Evolutionary conservation across 2,113 vertebrate species (phyloP).

Genomic region (Hippocampus comes): DNA sequence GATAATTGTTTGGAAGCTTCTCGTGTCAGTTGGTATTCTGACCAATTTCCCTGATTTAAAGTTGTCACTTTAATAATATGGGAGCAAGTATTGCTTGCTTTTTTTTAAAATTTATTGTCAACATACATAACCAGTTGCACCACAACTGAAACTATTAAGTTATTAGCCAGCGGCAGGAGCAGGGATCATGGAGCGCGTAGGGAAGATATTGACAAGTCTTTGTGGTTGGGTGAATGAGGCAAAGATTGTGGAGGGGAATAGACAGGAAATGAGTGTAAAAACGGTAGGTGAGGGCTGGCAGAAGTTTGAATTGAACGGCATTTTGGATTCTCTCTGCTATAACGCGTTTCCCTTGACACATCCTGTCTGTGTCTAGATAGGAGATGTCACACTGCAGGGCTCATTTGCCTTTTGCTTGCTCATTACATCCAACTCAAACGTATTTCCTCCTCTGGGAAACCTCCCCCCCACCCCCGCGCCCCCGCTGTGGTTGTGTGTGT

Average conservation of each 20-base stretch:
- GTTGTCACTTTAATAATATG: not conserved
- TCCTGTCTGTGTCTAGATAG: constrained; percentile 61
- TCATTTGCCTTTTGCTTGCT: constrained; percentile 68
- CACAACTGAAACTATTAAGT: not conserved
- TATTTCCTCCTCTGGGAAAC: constrained; percentile 47
- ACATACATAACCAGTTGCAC: not conserved
- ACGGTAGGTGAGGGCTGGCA: constrained; percentile 34
- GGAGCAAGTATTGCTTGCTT: not conserved
- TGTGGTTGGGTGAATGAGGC: not conserved
- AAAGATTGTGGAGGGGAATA: not conserved
- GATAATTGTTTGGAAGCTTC: not conserved
- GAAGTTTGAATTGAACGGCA: constrained; percentile 50
- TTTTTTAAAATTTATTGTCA: not conserved
- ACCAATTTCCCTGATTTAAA: not conserved
- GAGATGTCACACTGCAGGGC: constrained; percentile 55
- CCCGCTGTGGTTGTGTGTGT: not conserved
- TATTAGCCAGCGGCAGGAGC: not conserved
- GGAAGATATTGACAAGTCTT: not conserved
- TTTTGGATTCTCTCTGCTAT: constrained; percentile 67
- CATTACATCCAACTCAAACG: constrained; percentile 60
- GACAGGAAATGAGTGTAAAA: not conserved
- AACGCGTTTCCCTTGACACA: constrained; percentile 55
- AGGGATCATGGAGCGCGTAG: not conserved
- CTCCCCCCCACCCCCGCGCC: not conserved
- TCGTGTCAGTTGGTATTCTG: not conserved